Conservation (phyloP, 2,888 invertebrate species). For the Cosmopolites sordidus region DNA sequence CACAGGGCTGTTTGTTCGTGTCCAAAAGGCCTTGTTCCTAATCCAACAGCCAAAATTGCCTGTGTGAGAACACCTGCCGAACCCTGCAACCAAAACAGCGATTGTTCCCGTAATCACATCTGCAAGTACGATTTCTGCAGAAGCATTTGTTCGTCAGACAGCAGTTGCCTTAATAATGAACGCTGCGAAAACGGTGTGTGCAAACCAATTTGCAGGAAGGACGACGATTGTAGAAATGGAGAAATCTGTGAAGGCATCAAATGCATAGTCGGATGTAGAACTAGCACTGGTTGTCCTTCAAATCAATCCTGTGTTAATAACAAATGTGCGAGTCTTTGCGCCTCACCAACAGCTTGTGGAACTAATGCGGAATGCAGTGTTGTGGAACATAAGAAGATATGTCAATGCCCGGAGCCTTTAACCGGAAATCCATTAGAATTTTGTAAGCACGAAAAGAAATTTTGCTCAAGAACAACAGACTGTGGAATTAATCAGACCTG, state of each 20-base stretch:
- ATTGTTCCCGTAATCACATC: conserved; percentile 64
- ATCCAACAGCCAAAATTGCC: conserved; percentile 82
- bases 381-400: conserved; percentile 67
- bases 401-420: conserved; percentile 67
- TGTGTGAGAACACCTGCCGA: conserved; percentile 77
- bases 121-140: conserved; percentile 73
- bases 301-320: conserved; percentile 72
- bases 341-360: conserved; percentile 74
- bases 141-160: conserved; percentile 71
- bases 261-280: conserved; percentile 77
- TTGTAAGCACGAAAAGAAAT: conserved; percentile 64
- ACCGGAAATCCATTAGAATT: conserved; percentile 70
- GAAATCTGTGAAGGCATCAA: conserved; percentile 81
- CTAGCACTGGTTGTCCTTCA: conserved; percentile 70
- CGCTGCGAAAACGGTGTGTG: conserved; percentile 75
- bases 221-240: conserved; percentile 81
- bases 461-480: conserved; percentile 62
- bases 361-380: conserved; percentile 74
- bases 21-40: conserved; percentile 73
- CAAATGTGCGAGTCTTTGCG: conserved; percentile 74
- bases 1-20: conserved; percentile 81
- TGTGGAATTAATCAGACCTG: conserved; percentile 70
- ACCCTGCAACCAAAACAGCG: conserved; percentile 71
- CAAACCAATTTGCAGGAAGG: conserved; percentile 76
- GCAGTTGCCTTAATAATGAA: conserved; percentile 78